Evolutionary conservation across 2,113 vertebrate genomes (phyloP), one percentile per base, ranked within the genome.

Genomic region (Spilogale gracilis): DNA sequence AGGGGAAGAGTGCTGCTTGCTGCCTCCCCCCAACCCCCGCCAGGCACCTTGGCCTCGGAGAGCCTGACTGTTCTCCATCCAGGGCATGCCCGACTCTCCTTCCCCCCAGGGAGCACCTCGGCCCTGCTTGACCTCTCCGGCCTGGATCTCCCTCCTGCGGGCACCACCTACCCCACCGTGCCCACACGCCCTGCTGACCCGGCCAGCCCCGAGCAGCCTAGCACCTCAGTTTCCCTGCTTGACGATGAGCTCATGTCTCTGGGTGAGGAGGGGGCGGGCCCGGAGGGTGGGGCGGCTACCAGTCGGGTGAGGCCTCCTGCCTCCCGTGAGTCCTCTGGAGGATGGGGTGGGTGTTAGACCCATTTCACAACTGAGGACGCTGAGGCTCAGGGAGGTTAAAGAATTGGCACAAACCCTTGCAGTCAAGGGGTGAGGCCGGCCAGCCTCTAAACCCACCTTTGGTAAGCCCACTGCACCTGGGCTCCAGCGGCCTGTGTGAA

Each of bases 191-290:
- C 98, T 45, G 94, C 92, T 27, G 97, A 96, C 91, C 98, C 98
- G 56, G 98, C 98, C 92, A 97, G 96, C 76, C 98, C 99, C 0
- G 99, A 99, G 88, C 98, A 98, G 89, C 98, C 98, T 96, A 97
- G 96, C 30, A 81, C 98, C 74, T 98, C 99, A 0, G 89, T 99
- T 83, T 99, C 99, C 90, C 98, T 99, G 94, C 98, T 99, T 89
- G 99, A 99, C 21, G 99, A 99, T 78, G 99, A 99, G 91, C 99
- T 99, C 89, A 99, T 99, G 99, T 99, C 99, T 82, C 98, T 99
- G 97, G 99, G 99, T 99, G 96, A 99, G 98, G 83, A 95, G 21
- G 20, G 54, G 14, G 89, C n/a, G 9, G 0, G 96, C 11, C 4
- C 6, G 74, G 25, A 69, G 81, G 78, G 71, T 30, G 10, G 86